Percentiles rank a stretch among this genome's conserved stretches.
phyloP scores from a whole-genome alignment of 2,888 invertebrate species.

The Apotomis capreana region DNA sequence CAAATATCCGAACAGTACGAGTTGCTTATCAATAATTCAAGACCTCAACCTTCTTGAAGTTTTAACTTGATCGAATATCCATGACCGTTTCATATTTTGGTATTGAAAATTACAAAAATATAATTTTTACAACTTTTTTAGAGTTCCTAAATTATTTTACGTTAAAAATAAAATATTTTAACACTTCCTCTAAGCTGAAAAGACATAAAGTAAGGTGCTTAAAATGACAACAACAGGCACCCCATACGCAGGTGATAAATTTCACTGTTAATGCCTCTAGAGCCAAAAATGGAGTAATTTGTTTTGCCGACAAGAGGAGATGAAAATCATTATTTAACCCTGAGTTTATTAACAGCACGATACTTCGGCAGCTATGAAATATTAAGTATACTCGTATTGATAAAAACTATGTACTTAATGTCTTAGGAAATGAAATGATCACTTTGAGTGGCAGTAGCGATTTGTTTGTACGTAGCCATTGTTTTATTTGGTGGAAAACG shows the following conservation, averaged over 20 bases:
- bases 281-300: slow-evolving; percentile 79
- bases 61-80: neutral
- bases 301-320: slow-evolving; percentile 75
- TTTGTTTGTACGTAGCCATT: neutral
- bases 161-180: slow-evolving; percentile 28
- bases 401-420: slow-evolving; percentile 2
- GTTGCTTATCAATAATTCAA: neutral
- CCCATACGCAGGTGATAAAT: slow-evolving; percentile 73
- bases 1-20: neutral
- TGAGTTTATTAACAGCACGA: slow-evolving; percentile 64
- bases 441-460: slow-evolving; percentile 1
- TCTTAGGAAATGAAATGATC: slow-evolving; percentile 32
- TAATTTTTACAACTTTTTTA: neutral
- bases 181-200: slow-evolving; percentile 29
- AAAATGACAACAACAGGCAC: slow-evolving; percentile 58
- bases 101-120: too few relatives aligned
- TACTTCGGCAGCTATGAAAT: slow-evolving; percentile 32
- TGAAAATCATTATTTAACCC: slow-evolving; percentile 78
- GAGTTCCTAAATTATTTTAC: slow-evolving; percentile 10
- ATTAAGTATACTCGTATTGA: slow-evolving; percentile 35
- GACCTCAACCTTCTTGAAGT: neutral
- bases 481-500: neutral
- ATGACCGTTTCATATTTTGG: neutral
- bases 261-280: slow-evolving; percentile 68
- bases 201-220: slow-evolving; percentile 41